Evolutionary conservation across 2,113 vertebrate species (phyloP), one percentile per base, ranked within the genome.

Genomic region (Cyanistes caeruleus): DNA sequence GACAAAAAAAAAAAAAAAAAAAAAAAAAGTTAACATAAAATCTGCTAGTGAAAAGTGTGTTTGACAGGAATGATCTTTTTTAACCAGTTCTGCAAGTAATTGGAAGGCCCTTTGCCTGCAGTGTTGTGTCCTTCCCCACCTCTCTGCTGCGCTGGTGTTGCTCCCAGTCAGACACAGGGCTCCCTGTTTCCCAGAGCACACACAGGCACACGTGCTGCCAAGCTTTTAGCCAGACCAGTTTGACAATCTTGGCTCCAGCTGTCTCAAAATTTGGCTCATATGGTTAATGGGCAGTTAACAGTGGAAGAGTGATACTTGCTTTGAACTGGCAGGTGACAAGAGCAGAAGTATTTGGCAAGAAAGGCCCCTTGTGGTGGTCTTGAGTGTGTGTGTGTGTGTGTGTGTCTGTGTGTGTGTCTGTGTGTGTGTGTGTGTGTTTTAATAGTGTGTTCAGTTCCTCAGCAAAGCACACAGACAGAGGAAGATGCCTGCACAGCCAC

Each of bases 241-340:
- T 41, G 69, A 86, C 31, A 37, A n/a, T 80, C 68, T 21, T 74
- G 52, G 72, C 39, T 86, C 56, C 41, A 27, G 25, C 52, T 89
- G 43, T 67, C 90, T 75, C 48, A 30, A 60, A 86, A 64, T 15
- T 1, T 3, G 60, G 48, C 56, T 70, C 91, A 86, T 70, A 39
- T 75, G 56, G 59, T 84, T 69, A 81, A 65, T 67, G 91, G 9
- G 30, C 92, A 39, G 43, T 37, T 37, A 37, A 37, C 39, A 77
- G 20, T 13, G 51, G 75, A 88, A 77, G 35, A 68, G 9, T 43
- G 35, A 12, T 20, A 25, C 84, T 94, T 92, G 60, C 72, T 95
- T 94, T 94, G 93, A 95, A 96, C 30, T 93, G 55, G 44, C 48
- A 95, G 79, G 82, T 86, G 79, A 68, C 12, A 56, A 55, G 30